Evolutionary conservation across 2,113 vertebrate species (phyloP).

Genomic region (Podarcis muralis): DNA sequence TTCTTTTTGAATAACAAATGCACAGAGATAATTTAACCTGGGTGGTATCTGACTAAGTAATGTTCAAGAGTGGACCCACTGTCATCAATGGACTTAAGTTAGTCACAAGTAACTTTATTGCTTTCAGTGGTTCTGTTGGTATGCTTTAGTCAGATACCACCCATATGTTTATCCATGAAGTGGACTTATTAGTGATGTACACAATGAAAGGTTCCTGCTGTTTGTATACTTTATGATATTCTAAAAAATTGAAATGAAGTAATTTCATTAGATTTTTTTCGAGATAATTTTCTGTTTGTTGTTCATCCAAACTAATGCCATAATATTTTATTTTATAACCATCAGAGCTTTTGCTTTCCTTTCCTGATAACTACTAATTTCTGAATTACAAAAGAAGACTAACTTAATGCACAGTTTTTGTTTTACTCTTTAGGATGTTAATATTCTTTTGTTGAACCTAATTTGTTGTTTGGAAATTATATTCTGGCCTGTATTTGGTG

Average conservation of each 20-base stretch:
- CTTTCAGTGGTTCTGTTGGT: too few species aligned
- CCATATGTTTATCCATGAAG: neutral
- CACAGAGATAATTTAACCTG: neutral
- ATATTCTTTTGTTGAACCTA: neutral
- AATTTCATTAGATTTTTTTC: neutral
- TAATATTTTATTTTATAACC: neutral
- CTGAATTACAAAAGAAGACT: neutral
- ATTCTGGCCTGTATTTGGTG: neutral
- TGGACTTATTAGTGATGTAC: neutral
- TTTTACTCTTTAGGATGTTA: neutral
- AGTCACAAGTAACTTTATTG: too few species aligned
- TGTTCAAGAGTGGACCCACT: too few species aligned
- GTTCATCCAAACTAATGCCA: neutral
- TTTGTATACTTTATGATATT: slow-evolving; percentile 15
- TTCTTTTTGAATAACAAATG: neutral
- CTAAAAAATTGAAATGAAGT: neutral
- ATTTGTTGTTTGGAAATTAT: neutral
- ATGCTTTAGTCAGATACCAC: neutral
- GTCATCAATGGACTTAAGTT: too few species aligned
- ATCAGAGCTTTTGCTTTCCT: neutral
- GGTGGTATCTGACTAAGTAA: too few species aligned
- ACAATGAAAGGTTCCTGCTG: neutral
- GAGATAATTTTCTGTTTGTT: neutral
- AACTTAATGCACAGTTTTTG: neutral
- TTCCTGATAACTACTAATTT: neutral